These are phyloP conservation scores for Dryobota labecula DNA, from an alignment of 2,888 invertebrate genomes.

Conservation along the genomic window DNA sequence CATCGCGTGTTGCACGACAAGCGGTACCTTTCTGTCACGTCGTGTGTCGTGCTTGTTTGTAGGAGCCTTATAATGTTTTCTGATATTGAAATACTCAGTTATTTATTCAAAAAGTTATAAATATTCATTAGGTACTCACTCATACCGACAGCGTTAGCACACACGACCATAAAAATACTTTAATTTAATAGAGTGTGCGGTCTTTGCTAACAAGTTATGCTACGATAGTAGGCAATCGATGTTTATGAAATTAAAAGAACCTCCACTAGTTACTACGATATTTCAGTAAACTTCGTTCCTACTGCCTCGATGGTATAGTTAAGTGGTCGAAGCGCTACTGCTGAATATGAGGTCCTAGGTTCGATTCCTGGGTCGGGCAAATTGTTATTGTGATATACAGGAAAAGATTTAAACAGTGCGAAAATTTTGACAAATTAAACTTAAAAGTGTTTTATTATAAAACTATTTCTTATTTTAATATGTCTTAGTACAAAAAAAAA, in stretches of 20 bases:
- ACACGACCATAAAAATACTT: constrained; percentile 10
- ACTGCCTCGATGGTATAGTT: neutral
- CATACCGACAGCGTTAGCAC: neutral
- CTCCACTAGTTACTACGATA: neutral
- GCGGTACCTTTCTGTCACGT: no score
- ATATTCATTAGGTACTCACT: constrained; percentile 26
- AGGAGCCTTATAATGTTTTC: no score
- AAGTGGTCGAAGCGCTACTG: neutral
- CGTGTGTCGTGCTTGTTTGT: no score
- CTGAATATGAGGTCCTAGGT: neutral
- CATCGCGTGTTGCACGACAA: no score
- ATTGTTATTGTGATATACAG: no score
- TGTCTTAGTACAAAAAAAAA: no score
- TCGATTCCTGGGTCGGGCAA: neutral
- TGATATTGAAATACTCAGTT: neutral
- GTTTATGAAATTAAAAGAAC: constrained; percentile 18
- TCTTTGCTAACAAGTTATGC: constrained; percentile 27
- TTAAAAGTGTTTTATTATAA: no score
- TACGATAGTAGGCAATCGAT: constrained; percentile 7
- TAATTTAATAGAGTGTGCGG: constrained; percentile 48
- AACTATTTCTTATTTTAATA: no score
- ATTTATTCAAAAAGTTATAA: neutral
- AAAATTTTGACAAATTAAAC: no score
- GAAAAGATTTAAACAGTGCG: no score
- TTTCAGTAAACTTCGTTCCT: neutral